Evolutionary conservation across 2,797 vertebrate genomes (phyloP), one percentile per base, ranked within the genome.

Genomic region (Lacerta bilineata): DNA sequence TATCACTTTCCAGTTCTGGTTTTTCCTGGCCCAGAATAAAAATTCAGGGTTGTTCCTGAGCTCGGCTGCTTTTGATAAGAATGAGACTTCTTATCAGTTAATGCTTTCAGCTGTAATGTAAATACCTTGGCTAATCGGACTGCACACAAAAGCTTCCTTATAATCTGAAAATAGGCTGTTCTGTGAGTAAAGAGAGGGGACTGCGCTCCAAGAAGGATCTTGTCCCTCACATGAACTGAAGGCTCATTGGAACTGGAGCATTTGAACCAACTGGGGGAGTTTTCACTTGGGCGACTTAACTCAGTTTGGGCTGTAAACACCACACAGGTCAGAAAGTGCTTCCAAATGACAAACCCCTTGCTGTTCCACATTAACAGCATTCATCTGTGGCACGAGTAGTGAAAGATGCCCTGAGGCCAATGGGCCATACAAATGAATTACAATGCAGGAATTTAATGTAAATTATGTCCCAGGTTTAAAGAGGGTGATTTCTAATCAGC

Each of bases 21-120:
- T 76, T 84, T 71, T 78, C 39, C 43, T 71, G 66, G 27, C 25
- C 9, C 10, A 59, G 43, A 78, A 78, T 78, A 69, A 87, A 75
- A 81, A 74, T 75, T 39, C 39, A 88, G 36, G 27, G 29, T 88
- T 88, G 59, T 68, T 83, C 36, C 43, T 74, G 39, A 74, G 39
- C 68, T 64, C n/a, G 50, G 23, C 78, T 80, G 55, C 68, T 64
- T 68, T 89, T 29, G 55, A 29, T 84, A 72, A 43, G 75, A 33
- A 79, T 72, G 39, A 80, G 66, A 80, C 39, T 64, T 61, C 83
- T 87, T 85, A 89, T 85, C 68, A 85, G 69, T 85, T 71, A 80
- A 80, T 80, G 68, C 83, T 85, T 89, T 89, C 88, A 89, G 10
- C n/a, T 39, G 15, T 27, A 68, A 80, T 80, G 83, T 80, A 89